These are phyloP conservation scores for Dasypus novemcinctus DNA, from an alignment of 2,113 vertebrate genomes.

Conservation along the genomic window DNA sequence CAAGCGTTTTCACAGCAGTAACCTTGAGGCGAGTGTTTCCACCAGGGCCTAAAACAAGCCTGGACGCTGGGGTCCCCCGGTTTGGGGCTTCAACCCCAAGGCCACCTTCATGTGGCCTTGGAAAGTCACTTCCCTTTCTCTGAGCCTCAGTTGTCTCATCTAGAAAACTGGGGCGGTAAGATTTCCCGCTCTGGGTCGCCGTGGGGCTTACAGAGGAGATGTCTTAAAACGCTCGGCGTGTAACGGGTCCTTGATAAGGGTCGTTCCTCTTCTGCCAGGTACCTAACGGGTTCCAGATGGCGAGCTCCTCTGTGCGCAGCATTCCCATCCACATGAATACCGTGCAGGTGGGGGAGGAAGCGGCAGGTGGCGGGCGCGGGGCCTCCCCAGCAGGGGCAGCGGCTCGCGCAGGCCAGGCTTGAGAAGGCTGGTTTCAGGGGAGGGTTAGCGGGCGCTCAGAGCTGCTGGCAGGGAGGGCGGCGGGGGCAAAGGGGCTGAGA, in stretches of 20 bases:
- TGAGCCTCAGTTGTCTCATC: slow-evolving; percentile 44
- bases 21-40: neutral
- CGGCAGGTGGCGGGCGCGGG: slow-evolving; percentile 42
- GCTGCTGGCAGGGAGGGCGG: neutral
- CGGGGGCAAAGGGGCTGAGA: neutral
- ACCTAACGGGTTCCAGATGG: slow-evolving; percentile 76
- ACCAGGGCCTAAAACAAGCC: neutral
- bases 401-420: neutral
- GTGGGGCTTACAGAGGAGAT: slow-evolving; percentile 1
- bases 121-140: neutral
- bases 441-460: neutral
- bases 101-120: neutral
- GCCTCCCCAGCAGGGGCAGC: neutral
- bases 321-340: slow-evolving; percentile 46
- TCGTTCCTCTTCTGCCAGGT: slow-evolving; percentile 66
- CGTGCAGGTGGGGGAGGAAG: slow-evolving; percentile 64
- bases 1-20: neutral
- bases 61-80: neutral
- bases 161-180: slow-evolving; percentile 40
- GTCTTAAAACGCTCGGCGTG: neutral
- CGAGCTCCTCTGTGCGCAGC: slow-evolving; percentile 32
- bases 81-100: neutral
- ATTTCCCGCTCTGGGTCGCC: neutral
- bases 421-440: neutral
- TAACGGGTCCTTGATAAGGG: slow-evolving; percentile 51